phyloP scores from a whole-genome alignment of 2,888 invertebrate genomes.

The Morpho deidamia region DNA sequence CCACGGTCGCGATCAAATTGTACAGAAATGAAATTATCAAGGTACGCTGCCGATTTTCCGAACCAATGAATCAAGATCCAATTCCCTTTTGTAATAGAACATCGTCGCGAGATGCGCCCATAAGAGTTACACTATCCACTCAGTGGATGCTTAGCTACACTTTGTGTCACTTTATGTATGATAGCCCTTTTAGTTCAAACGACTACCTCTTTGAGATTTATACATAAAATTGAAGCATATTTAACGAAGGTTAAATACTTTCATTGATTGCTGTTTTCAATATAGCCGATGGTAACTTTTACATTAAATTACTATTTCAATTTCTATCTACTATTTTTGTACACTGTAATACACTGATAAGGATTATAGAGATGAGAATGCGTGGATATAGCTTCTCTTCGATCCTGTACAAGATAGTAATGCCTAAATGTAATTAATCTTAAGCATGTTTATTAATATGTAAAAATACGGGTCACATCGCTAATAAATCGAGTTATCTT shows the following conservation, averaged over 20 bases:
- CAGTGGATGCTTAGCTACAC: constrained; percentile 59
- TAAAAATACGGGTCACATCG: too few relatives aligned
- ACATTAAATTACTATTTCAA: too few relatives aligned
- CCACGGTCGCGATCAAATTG: constrained; percentile 78
- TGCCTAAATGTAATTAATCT: too few relatives aligned
- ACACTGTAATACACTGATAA: too few relatives aligned
- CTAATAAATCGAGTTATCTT: too few relatives aligned
- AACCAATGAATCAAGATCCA: constrained; percentile 79
- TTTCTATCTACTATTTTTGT: too few relatives aligned
- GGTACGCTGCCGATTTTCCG: constrained; percentile 79
- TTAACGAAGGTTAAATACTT: not conserved
- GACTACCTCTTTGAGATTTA: constrained; percentile 15
- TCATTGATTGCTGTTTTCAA: too few relatives aligned
- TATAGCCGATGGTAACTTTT: too few relatives aligned
- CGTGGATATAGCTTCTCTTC: too few relatives aligned
- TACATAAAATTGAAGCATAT: not conserved
- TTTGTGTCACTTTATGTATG: constrained; percentile 50
- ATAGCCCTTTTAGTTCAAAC: constrained; percentile 28
- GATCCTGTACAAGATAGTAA: too few relatives aligned
- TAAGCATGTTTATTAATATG: too few relatives aligned
- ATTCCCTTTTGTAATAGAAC: constrained; percentile 79
- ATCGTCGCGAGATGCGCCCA: constrained; percentile 73
- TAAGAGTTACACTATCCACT: constrained; percentile 70
- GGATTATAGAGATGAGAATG: too few relatives aligned
- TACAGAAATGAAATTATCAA: constrained; percentile 80